phyloP scores from a whole-genome alignment of 1,140 invertebrate species.

The Lerema accius region DNA sequence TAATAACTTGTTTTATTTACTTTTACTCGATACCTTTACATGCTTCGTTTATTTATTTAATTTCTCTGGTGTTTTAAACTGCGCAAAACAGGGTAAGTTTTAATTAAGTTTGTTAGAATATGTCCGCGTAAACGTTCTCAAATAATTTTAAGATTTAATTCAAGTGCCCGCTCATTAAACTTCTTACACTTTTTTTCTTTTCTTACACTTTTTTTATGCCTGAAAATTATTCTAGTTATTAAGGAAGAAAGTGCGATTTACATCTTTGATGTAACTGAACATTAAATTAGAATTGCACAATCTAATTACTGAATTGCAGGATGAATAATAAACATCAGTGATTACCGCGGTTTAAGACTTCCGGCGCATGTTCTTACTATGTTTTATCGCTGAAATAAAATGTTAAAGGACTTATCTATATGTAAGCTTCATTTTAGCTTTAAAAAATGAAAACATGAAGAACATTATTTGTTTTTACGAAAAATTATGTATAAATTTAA shows the following conservation, averaged over 20 bases:
- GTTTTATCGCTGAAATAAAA: conserved; percentile 4
- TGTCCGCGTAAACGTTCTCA: too few relatives aligned
- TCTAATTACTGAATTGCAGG: neutral
- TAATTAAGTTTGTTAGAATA: conserved; percentile 22
- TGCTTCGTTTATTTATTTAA: conserved; percentile 9
- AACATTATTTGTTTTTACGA: too few relatives aligned
- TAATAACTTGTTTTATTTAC: neutral
- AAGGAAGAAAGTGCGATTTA: too few relatives aligned
- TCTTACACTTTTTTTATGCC: too few relatives aligned
- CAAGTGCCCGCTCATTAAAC: too few relatives aligned
- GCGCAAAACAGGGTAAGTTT: conserved; percentile 26
- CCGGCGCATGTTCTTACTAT: neutral
- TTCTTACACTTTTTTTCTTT: too few relatives aligned
- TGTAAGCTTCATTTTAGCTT: neutral
- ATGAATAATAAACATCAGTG: neutral
- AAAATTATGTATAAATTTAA: too few relatives aligned
- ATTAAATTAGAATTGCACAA: neutral
- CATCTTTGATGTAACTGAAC: neutral
- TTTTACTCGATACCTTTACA: neutral
- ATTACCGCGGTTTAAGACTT: conserved; percentile 1
- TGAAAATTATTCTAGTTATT: too few relatives aligned
- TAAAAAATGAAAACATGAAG: too few relatives aligned
- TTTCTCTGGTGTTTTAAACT: conserved; percentile 6
- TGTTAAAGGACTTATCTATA: neutral
- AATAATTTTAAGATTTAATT: too few relatives aligned